Conservation (phyloP, 2,113 vertebrate genomes). For the Pseudorasbora parva region DNA sequence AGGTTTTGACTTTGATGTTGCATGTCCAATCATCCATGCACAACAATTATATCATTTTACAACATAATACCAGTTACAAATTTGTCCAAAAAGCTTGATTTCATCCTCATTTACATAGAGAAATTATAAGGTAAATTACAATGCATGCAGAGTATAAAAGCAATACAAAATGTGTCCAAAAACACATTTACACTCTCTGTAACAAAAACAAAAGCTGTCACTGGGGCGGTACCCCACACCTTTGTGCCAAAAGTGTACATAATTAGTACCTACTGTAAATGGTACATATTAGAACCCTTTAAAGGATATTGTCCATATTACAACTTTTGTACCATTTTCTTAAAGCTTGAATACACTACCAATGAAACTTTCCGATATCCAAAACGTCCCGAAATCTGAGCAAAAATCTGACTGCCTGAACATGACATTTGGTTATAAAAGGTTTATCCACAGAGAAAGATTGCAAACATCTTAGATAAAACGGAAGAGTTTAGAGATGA, state of each 20-base stretch:
- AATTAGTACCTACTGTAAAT: no score
- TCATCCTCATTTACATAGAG: background rate
- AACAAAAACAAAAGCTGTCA: no score
- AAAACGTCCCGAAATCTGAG: no score
- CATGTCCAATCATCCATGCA: background rate
- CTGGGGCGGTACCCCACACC: no score
- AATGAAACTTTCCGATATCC: background rate
- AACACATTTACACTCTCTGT: background rate
- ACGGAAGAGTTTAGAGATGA: background rate
- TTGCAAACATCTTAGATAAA: background rate
- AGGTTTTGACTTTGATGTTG: background rate
- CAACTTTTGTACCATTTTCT: no score
- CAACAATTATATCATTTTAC: background rate
- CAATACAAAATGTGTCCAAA: background rate
- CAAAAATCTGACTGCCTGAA: background rate
- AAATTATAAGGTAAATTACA: background rate
- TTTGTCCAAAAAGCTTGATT: background rate
- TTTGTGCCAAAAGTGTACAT: no score
- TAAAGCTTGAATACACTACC: no score
- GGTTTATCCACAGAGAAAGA: background rate
- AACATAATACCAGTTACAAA: background rate
- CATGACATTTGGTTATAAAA: background rate
- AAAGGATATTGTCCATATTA: no score
- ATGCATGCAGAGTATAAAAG: background rate
- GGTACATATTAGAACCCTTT: no score